These are phyloP conservation scores for Epizoanthus rinbou DNA, from an alignment of 92 coral and sea anemone species.

Conservation along the genomic window DNA sequence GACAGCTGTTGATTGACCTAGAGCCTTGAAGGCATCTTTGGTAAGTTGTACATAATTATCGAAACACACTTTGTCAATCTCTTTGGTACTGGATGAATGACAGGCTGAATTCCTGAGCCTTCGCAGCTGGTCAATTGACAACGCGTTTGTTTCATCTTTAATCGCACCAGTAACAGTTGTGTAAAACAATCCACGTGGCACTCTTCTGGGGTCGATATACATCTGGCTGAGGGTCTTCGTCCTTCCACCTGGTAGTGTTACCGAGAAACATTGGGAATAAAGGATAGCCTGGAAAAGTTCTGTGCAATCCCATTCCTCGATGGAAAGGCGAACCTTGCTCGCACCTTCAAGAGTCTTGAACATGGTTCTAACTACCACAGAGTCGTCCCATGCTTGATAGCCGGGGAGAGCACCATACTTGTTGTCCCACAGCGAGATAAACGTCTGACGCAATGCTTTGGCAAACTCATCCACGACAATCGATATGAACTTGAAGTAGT, in stretches of 20 bases:
- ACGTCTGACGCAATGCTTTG: slow-evolving; percentile 55
- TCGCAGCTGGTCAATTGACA: slow-evolving; percentile 61
- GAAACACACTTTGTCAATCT: slow-evolving; percentile 37
- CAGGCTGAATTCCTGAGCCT: slow-evolving; percentile 46
- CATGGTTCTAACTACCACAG: slow-evolving; percentile 49
- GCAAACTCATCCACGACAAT: slow-evolving; percentile 62
- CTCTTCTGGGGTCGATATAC: slow-evolving; percentile 24
- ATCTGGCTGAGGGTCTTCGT: slow-evolving; percentile 31
- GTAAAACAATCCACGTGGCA: slow-evolving; percentile 33
- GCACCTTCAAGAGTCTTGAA: slow-evolving; percentile 20
- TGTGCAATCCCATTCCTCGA: slow-evolving; percentile 48
- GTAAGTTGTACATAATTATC: slow-evolving; percentile 28
- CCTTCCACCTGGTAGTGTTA: neutral
- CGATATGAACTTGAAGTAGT: slow-evolving; percentile 57
- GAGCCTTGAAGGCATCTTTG: slow-evolving; percentile 53
- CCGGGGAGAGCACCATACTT: slow-evolving; percentile 40
- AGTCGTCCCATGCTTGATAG: slow-evolving; percentile 66
- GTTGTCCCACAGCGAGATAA: slow-evolving; percentile 61
- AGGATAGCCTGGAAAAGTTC: slow-evolving; percentile 38
- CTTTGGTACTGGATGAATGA: slow-evolving; percentile 40
- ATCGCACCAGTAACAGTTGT: slow-evolving; percentile 42
- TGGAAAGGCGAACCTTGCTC: neutral
- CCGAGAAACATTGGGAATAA: slow-evolving; percentile 4
- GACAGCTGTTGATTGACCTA: slow-evolving; percentile 19
- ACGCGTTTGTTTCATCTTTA: slow-evolving; percentile 43